Conservation (phyloP, 2,113 vertebrate genomes). For the Clarias batrachus region DNA sequence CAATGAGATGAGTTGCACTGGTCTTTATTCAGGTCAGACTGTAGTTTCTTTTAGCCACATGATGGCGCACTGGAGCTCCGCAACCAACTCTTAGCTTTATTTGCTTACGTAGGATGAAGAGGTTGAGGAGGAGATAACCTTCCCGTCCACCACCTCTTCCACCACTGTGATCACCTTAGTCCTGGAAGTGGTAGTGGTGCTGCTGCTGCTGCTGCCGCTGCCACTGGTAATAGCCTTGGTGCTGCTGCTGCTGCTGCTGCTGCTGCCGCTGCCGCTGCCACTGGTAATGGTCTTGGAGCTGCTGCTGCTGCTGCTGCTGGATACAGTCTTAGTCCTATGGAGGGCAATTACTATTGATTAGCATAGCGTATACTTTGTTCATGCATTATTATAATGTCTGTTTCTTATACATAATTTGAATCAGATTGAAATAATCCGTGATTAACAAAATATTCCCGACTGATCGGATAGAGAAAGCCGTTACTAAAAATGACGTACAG, state of each 20-base stretch:
- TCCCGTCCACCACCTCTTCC: constrained; percentile 63
- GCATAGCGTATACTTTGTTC: not conserved
- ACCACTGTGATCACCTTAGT: constrained; percentile 59
- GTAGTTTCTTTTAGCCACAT: not conserved
- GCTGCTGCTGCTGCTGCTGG: not conserved
- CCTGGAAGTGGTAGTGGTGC: constrained; percentile 2
- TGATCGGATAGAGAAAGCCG: not conserved
- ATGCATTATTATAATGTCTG: not conserved
- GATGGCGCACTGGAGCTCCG: not conserved
- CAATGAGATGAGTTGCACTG: not conserved
- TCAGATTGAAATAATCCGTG: not conserved
- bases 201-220: not conserved
- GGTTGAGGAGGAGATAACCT: constrained; percentile 51
- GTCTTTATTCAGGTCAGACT: not conserved
- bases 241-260: not conserved
- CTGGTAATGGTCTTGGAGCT: too few relatives aligned
- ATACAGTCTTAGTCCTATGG: not conserved
- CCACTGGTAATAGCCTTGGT: too few relatives aligned
- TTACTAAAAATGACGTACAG: not conserved
- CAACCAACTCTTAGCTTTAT: not conserved
- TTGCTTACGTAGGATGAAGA: fast-evolving
- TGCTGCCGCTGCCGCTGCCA: not conserved
- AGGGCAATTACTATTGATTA: not conserved
- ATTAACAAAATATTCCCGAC: not conserved
- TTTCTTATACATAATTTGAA: not conserved